A percentile compares a stretch with the other conserved stretches of the same genome.
phyloP scores from a whole-genome alignment of 2,888 invertebrate species.

The Drosophila melanosoma region DNA sequence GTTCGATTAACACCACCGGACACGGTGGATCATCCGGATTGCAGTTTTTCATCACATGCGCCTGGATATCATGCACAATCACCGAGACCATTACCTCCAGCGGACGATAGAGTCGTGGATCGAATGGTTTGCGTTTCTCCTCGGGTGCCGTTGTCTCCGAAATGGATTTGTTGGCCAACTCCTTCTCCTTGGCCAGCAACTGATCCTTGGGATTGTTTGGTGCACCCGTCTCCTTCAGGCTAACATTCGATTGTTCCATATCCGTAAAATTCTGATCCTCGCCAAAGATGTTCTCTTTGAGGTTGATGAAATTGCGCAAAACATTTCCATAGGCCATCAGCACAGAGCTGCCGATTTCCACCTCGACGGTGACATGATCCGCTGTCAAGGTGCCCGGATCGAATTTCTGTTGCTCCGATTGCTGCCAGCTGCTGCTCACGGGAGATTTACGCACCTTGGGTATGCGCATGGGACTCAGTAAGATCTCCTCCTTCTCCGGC shows the following conservation, averaged over 20 bases:
- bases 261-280: constrained; percentile 97
- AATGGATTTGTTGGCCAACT: constrained; percentile 84
- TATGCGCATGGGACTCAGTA: constrained; percentile 96
- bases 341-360: constrained; percentile 97
- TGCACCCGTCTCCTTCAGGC: constrained; percentile 84
- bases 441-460: constrained; percentile 91
- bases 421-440: constrained; percentile 88
- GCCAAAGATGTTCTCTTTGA: constrained; percentile 98
- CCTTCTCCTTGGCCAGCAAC: constrained; percentile 84
- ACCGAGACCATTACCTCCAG: constrained; percentile 96
- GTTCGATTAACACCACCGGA: constrained; percentile 94
- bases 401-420: constrained; percentile 88
- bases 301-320: constrained; percentile 93
- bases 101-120: constrained; percentile 94
- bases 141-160: constrained; percentile 85
- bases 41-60: constrained; percentile 93
- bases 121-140: constrained; percentile 90
- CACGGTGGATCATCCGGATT: constrained; percentile 95
- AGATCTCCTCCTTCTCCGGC: constrained; percentile 96
- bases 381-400: constrained; percentile 94
- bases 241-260: constrained; percentile 90
- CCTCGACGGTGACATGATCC: constrained; percentile 95
- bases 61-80: constrained; percentile 97
- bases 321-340: constrained; percentile 96
- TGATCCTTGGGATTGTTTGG: constrained; percentile 83